These are phyloP conservation scores for Erinaceus europaeus DNA, from an alignment of 2,113 vertebrate genomes.

Conservation along the genomic window DNA sequence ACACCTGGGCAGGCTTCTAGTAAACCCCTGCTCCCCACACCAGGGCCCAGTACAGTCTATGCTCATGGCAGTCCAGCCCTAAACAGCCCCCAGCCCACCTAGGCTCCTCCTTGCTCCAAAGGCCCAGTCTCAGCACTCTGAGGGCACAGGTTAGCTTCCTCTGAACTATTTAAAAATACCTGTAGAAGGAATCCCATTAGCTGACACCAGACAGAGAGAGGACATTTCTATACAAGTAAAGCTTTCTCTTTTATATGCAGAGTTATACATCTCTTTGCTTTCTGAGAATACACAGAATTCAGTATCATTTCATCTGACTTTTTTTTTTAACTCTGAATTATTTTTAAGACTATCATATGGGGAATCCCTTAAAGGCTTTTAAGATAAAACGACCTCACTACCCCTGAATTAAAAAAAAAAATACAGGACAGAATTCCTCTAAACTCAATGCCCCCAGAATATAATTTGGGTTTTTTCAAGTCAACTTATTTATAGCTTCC, in stretches of 20 bases:
- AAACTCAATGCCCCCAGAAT: not conserved
- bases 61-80: no score
- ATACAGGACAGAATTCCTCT: not conserved
- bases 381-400: not conserved
- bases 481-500: not conserved
- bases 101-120: no score
- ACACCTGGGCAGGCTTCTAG: no score
- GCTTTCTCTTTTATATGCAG: not conserved
- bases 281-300: no score
- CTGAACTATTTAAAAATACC: constrained; percentile 9
- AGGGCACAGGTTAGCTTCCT: not conserved
- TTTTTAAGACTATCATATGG: not conserved
- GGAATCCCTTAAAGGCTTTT: not conserved
- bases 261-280: no score
- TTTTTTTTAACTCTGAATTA: not conserved
- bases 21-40: no score
- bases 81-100: no score
- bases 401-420: not conserved
- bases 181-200: not conserved
- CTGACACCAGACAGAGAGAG: no score
- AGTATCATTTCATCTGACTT: not conserved
- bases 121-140: no score
- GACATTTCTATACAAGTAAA: not conserved
- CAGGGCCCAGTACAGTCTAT: no score
- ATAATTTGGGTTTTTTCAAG: not conserved